Evolutionary conservation across 2,797 vertebrate genomes (phyloP).

Genomic region (Knipowitschia caucasica): DNA sequence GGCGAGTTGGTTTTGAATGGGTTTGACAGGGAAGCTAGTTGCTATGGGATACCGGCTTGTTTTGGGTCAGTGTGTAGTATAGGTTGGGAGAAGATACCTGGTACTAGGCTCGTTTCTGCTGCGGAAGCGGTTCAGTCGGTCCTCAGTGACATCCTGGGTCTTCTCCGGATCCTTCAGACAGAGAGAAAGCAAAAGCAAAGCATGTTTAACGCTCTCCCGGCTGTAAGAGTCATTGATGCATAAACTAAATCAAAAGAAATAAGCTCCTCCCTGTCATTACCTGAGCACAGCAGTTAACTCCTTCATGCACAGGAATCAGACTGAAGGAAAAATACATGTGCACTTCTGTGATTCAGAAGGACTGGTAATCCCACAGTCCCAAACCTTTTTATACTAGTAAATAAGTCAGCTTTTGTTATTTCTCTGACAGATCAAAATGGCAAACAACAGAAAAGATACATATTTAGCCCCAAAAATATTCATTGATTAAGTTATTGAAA

Average conservation of each 20-base stretch:
- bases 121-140: constrained; percentile 25
- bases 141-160: constrained; percentile 25
- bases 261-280: constrained; percentile 38
- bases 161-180: constrained; percentile 58
- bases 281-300: constrained; percentile 35
- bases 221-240: constrained; percentile 32
- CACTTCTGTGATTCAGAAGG: background rate
- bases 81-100: constrained; percentile 72
- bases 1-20: background rate
- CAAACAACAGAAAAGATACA: too few species aligned
- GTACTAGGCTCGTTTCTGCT: constrained; percentile 38
- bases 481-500: too few species aligned
- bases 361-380: background rate
- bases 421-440: too few species aligned
- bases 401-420: too few species aligned
- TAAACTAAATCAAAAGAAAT: constrained; percentile 45
- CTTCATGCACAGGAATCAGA: constrained; percentile 15
- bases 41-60: background rate
- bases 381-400: too few species aligned
- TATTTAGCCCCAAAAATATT: too few species aligned
- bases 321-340: too few species aligned
- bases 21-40: background rate
- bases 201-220: background rate
- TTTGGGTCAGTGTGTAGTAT: background rate
- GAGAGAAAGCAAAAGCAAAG: background rate